Evolutionary conservation across 1,140 invertebrate genomes (phyloP).

Genomic region (Drosophila persimilis): DNA sequence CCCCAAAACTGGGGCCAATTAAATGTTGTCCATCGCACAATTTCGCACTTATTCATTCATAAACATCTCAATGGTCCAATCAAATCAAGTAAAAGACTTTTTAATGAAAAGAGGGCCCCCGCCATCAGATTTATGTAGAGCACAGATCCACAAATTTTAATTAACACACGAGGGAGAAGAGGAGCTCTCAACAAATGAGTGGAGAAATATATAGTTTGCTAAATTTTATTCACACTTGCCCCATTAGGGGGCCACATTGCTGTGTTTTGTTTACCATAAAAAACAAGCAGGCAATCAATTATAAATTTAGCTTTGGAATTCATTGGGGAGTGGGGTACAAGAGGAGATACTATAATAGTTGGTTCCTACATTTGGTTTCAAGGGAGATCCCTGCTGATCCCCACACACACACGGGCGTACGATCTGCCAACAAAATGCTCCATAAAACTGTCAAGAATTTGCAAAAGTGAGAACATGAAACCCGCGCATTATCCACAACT

Average conservation of each 20-base stretch:
- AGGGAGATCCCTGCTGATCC: neutral
- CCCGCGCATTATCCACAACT: slow-evolving; percentile 69
- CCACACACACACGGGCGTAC: too few relatives aligned
- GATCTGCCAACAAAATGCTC: slow-evolving; percentile 17
- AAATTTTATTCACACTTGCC: slow-evolving; percentile 49
- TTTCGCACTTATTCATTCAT: slow-evolving; percentile 43
- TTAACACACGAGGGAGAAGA: slow-evolving; percentile 36
- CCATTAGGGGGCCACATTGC: slow-evolving; percentile 36
- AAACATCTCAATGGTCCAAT: slow-evolving; percentile 67
- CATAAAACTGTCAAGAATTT: slow-evolving; percentile 56
- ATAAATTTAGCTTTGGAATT: slow-evolving; percentile 17
- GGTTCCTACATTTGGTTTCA: neutral
- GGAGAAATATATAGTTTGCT: slow-evolving; percentile 29
- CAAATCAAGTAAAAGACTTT: slow-evolving; percentile 48
- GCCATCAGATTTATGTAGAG: slow-evolving; percentile 46
- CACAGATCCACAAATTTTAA: slow-evolving; percentile 35
- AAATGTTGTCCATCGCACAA: slow-evolving; percentile 31
- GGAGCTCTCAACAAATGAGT: slow-evolving; percentile 39
- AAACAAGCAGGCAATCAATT: slow-evolving; percentile 31
- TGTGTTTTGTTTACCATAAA: slow-evolving; percentile 45
- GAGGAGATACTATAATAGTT: neutral
- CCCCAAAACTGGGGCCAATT: slow-evolving; percentile 42
- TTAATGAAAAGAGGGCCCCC: slow-evolving; percentile 47
- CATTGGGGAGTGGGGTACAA: neutral
- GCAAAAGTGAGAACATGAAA: slow-evolving; percentile 54